Percentiles rank a stretch among this genome's conserved stretches.
These are phyloP conservation scores for Macropus fuliginosus DNA, from an alignment of 2,797 vertebrate genomes.

Conservation along the genomic window DNA sequence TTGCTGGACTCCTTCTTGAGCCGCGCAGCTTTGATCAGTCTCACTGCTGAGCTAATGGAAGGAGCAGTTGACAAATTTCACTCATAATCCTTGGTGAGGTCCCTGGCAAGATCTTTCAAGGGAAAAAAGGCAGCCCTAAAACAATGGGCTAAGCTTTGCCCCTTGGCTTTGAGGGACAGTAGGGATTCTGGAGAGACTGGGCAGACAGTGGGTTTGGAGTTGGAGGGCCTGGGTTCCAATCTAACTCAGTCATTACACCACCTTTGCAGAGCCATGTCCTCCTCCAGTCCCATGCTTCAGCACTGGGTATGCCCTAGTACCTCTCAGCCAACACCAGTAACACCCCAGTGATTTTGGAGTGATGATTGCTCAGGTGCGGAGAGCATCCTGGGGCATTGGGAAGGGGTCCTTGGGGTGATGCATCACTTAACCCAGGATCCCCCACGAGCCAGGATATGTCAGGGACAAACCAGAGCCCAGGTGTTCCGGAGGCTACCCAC, in stretches of 20 bases:
- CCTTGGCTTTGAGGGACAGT: background rate
- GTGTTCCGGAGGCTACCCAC: background rate
- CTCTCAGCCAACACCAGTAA: background rate
- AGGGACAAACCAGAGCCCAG: too few species aligned
- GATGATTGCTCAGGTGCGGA: background rate
- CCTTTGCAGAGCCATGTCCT: too few species aligned
- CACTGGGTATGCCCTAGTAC: background rate
- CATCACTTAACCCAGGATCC: background rate
- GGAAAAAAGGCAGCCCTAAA: background rate
- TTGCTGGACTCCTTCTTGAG: conserved; percentile 76
- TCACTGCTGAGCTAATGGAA: conserved; percentile 51
- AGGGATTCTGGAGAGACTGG: background rate
- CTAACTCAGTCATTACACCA: too few species aligned
- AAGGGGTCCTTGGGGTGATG: too few species aligned
- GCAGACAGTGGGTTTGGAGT: too few species aligned
- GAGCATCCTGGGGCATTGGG: too few species aligned
- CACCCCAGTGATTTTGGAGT: background rate
- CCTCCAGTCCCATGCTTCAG: background rate
- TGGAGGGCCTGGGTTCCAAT: too few species aligned
- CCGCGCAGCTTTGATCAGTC: conserved; percentile 67
- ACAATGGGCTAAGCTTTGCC: background rate
- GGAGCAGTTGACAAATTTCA: background rate
- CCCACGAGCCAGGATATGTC: background rate
- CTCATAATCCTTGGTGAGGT: background rate
- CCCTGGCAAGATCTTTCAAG: background rate